Percentiles rank a stretch among this genome's conserved stretches.
Conservation (phyloP, 2,113 vertebrate species). For the Melanerpes formicivorus region DNA sequence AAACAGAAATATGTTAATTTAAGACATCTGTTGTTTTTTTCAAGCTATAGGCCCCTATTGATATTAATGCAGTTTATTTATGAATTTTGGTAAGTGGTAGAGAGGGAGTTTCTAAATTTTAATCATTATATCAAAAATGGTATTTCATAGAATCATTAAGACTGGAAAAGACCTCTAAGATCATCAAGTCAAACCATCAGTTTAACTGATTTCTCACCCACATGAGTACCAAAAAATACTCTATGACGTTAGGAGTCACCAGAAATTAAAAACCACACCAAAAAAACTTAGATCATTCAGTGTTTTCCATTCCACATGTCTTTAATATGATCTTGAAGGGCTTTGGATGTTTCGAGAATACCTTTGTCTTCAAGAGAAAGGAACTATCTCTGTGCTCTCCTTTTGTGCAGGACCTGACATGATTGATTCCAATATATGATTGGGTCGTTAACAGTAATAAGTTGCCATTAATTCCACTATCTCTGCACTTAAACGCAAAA, state of each 20-base stretch:
- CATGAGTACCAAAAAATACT: not conserved
- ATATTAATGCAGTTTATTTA: constrained; percentile 42
- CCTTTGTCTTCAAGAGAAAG: constrained; percentile 20
- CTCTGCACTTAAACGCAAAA: constrained; percentile 32
- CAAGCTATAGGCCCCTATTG: constrained; percentile 19
- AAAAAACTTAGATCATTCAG: not conserved
- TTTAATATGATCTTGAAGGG: constrained; percentile 1
- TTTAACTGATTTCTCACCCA: constrained; percentile 11
- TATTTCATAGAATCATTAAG: no score
- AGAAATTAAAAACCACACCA: not conserved
- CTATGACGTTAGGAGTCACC: not conserved
- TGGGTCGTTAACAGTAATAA: constrained; percentile 37
- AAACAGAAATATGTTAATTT: constrained; percentile 68
- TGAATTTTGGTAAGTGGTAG: not conserved
- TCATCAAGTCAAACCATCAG: no score
- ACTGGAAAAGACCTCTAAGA: no score
- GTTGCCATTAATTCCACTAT: constrained; percentile 45
- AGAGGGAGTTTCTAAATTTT: constrained; percentile 8
- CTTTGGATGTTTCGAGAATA: constrained; percentile 8
- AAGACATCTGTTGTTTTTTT: constrained; percentile 71
- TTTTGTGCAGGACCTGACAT: constrained; percentile 5
- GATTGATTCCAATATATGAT: constrained; percentile 16
- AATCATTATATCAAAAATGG: not conserved
- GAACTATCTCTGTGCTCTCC: not conserved
- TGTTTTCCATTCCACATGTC: not conserved